Conservation (phyloP, 2,888 invertebrate species). For the Gymnocheta viridis region DNA sequence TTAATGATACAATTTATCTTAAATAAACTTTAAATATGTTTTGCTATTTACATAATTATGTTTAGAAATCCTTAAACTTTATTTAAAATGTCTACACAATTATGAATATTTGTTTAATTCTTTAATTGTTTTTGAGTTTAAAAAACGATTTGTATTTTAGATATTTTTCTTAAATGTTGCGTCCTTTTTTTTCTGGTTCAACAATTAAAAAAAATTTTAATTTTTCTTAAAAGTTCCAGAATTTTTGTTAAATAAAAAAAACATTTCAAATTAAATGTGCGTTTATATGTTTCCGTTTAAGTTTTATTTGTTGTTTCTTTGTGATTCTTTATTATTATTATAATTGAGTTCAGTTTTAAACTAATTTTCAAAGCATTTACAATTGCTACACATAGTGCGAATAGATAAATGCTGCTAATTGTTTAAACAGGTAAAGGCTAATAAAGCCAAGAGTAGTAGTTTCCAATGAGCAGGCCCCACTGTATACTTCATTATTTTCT, state of each 20-base stretch:
- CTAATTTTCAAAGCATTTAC: not conserved
- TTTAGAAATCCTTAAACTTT: constrained; percentile 15
- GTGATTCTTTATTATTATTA: constrained; percentile 1
- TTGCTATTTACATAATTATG: constrained; percentile 40
- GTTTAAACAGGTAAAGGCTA: constrained; percentile 29
- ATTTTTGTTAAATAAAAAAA: not conserved
- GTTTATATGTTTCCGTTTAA: not conserved
- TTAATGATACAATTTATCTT: not conserved
- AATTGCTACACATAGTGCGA: constrained; percentile 65
- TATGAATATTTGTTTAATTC: not conserved
- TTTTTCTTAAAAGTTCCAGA: not conserved
- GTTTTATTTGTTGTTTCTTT: not conserved
- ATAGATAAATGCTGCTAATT: constrained; percentile 12
- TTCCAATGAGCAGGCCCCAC: not conserved
- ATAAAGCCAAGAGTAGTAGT: not conserved
- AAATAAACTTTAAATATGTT: not conserved
- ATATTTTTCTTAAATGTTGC: not conserved
- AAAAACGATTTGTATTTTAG: not conserved
- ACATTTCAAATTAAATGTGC: not conserved
- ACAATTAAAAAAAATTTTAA: not conserved
- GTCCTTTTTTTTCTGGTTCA: not conserved
- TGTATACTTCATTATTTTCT: constrained; percentile 74
- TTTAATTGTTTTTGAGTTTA: not conserved
- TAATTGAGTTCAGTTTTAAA: constrained; percentile 27
- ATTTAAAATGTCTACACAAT: constrained; percentile 23